A percentile compares a stretch with the other conserved stretches of the same genome.
Conservation (phyloP, 2,113 vertebrate species). For the Salvelinus sp. region DNA sequence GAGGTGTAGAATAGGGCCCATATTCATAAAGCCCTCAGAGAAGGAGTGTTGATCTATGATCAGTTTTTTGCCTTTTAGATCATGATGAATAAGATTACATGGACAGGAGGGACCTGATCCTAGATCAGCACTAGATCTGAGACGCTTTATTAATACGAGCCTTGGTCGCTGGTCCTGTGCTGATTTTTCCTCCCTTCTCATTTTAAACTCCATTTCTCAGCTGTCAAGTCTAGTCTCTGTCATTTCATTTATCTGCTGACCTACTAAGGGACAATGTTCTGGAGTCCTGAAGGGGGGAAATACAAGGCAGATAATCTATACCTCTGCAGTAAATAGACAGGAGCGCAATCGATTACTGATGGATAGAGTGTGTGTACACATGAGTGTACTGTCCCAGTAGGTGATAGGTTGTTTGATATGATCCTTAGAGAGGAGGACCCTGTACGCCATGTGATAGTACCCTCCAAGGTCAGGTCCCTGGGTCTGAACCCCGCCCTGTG, state of each 20-base stretch:
- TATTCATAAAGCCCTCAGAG: too few species aligned
- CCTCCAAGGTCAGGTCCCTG: too few species aligned
- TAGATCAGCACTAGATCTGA: too few species aligned
- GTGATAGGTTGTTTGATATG: slow-evolving; percentile 24
- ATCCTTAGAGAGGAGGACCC: not conserved
- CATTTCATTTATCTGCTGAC: slow-evolving; percentile 3
- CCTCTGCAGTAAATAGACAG: slow-evolving; percentile 19
- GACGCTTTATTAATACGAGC: not conserved
- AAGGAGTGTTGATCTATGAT: too few species aligned
- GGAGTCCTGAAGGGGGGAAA: not conserved
- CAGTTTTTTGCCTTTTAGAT: too few species aligned
- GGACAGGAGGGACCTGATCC: too few species aligned
- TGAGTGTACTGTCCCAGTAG: not conserved
- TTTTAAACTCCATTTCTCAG: not conserved
- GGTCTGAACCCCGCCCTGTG: too few species aligned
- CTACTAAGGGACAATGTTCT: slow-evolving; percentile 5
- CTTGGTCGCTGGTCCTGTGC: not conserved
- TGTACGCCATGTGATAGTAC: not conserved
- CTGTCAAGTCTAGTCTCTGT: not conserved
- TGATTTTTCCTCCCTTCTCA: not conserved
- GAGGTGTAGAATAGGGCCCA: too few species aligned
- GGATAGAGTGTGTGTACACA: slow-evolving; percentile 13
- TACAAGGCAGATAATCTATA: slow-evolving; percentile 19
- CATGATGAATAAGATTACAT: too few species aligned
- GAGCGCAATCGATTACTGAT: slow-evolving; percentile 20